phyloP scores from a whole-genome alignment of 2,888 invertebrate genomes.

The Aphrophora alni region DNA sequence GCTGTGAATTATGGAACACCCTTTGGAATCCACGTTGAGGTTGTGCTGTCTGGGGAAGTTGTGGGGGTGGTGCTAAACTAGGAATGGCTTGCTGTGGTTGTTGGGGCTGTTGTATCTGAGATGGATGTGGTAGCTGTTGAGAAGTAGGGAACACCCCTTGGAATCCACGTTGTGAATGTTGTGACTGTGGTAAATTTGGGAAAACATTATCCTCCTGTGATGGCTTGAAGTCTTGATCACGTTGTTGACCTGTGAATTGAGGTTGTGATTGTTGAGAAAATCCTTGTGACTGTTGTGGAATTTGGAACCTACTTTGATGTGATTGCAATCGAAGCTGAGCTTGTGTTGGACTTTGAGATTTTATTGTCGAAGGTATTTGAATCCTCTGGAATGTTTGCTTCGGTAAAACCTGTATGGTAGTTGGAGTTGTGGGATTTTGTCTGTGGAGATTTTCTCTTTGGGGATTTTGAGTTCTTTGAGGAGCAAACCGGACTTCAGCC shows the following conservation, averaged over 20 bases:
- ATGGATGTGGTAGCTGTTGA: not conserved
- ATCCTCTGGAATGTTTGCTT: not conserved
- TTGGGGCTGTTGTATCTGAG: not conserved
- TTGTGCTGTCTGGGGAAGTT: not conserved
- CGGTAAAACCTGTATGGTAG: not conserved
- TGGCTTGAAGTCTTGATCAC: not conserved
- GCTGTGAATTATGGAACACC: not conserved
- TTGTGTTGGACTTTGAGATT: not conserved
- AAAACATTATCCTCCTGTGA: too few relatives aligned
- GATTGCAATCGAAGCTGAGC: not conserved
- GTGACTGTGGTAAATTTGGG: too few relatives aligned
- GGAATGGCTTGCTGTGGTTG: not conserved
- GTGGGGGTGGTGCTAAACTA: not conserved
- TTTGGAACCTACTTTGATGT: not conserved
- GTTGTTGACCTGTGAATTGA: too few relatives aligned
- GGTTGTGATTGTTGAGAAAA: not conserved
- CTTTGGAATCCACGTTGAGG: not conserved
- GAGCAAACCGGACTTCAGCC: not conserved
- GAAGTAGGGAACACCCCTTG: not conserved
- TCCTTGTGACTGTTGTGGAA: not conserved
- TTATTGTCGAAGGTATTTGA: not conserved
- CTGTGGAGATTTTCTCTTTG: too few relatives aligned
- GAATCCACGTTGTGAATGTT: too few relatives aligned
- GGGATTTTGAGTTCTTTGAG: not conserved
- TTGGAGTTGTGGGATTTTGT: not conserved